A percentile compares a stretch with the other conserved stretches of the same genome.
Conservation (phyloP, 2,888 invertebrate species). For the Apotomis betuletana region DNA sequence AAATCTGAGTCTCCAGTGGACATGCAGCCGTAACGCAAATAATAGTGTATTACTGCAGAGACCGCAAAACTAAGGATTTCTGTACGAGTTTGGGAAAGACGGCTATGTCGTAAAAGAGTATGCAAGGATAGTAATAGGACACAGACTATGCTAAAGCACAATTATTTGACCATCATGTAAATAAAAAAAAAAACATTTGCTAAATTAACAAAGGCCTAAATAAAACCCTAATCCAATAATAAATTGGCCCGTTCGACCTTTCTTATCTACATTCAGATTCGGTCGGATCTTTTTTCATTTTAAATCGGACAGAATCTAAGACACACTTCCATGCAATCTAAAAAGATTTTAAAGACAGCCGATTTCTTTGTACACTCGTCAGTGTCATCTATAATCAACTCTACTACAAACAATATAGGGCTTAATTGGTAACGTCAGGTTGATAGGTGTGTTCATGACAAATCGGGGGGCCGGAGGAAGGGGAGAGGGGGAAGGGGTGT, state of each 20-base stretch:
- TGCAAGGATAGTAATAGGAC: no score
- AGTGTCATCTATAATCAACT: slow-evolving; percentile 30
- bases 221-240: background rate
- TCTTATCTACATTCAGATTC: slow-evolving; percentile 3
- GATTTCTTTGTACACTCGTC: slow-evolving; percentile 19
- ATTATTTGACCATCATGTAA: background rate
- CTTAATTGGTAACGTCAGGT: slow-evolving; percentile 43
- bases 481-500: background rate
- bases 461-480: slow-evolving; percentile 37
- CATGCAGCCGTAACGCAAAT: no score
- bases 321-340: slow-evolving; percentile 25
- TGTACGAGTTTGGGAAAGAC: no score
- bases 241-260: slow-evolving; percentile 6
- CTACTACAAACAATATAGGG: slow-evolving; percentile 24
- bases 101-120: no score
- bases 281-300: background rate
- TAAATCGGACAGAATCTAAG: slow-evolving; percentile 7
- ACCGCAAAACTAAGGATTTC: no score
- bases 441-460: slow-evolving; percentile 42
- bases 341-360: slow-evolving; percentile 20
- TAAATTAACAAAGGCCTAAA: slow-evolving; percentile 1
- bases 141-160: no score
- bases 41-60: no score
- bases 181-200: background rate
- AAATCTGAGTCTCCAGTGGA: no score